Percentiles rank a stretch among this genome's conserved stretches.
Evolutionary conservation across 1,140 invertebrate species (phyloP).

Genomic region (Calosoma granatense): DNA sequence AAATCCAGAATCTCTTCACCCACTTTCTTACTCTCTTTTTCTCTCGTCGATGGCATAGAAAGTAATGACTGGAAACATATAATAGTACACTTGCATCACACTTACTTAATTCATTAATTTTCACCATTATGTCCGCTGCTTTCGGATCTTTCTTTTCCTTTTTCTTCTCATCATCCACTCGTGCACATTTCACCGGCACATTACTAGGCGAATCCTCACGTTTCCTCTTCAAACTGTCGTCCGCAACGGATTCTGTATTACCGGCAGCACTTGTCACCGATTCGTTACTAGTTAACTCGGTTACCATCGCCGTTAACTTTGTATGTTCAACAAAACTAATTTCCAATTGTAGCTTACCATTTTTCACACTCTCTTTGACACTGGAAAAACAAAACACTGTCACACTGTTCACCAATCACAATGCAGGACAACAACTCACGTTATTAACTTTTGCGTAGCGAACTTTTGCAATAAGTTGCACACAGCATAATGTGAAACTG

Average conservation of each 20-base stretch:
- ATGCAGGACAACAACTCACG: constrained; percentile 29
- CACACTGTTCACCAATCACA: neutral
- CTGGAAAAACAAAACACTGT: constrained; percentile 25
- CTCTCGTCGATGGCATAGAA: constrained; percentile 85
- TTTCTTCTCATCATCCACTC: constrained; percentile 32
- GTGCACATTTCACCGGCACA: constrained; percentile 19
- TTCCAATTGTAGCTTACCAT: constrained; percentile 46
- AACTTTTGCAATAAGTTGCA: constrained; percentile 79
- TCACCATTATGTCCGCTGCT: constrained; percentile 56
- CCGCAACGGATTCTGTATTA: constrained; percentile 29
- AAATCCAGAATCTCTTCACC: constrained; percentile 93
- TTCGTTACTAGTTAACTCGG: constrained; percentile 38
- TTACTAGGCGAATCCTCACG: constrained; percentile 24
- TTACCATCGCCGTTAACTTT: constrained; percentile 55
- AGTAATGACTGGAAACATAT: constrained; percentile 66
- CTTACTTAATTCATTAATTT: too few relatives aligned
- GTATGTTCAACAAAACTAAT: constrained; percentile 60
- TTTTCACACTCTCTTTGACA: constrained; percentile 50
- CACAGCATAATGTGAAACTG: constrained; percentile 51
- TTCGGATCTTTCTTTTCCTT: constrained; percentile 34
- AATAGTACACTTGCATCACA: too few relatives aligned
- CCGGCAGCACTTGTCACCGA: constrained; percentile 22
- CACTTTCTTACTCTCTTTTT: constrained; percentile 91
- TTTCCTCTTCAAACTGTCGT: constrained; percentile 39
- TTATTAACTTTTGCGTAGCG: constrained; percentile 76